Conservation (phyloP, 2,888 invertebrate genomes). For the Patella ulyssiponensis region DNA sequence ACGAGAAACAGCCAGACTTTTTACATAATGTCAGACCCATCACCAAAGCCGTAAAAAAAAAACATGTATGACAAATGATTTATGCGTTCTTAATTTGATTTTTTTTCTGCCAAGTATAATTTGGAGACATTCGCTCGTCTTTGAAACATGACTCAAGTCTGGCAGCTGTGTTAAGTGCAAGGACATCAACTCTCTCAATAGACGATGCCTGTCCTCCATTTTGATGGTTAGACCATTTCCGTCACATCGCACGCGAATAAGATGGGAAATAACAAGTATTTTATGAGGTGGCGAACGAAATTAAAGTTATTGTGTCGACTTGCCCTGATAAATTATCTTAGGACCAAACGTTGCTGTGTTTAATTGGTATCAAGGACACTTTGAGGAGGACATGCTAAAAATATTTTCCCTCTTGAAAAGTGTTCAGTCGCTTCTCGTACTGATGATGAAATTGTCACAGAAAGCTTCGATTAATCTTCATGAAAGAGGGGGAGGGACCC, state of each 20-base stretch:
- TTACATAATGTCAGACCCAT: no score
- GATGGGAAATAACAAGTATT: slow-evolving; percentile 6
- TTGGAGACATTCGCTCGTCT: no score
- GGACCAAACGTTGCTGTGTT: not conserved
- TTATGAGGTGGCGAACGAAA: not conserved
- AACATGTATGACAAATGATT: no score
- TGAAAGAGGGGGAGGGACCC: no score
- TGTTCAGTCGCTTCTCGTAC: not conserved
- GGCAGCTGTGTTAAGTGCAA: no score
- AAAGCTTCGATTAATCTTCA: no score
- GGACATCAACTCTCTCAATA: not conserved
- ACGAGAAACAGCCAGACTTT: no score
- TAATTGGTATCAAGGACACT: not conserved
- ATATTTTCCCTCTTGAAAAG: not conserved
- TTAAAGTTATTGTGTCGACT: slow-evolving; percentile 4
- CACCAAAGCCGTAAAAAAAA: no score
- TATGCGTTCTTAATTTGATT: no score
- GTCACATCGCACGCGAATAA: not conserved
- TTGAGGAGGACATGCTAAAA: not conserved
- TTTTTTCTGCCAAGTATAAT: no score
- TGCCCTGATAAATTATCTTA: not conserved
- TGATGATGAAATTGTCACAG: not conserved
- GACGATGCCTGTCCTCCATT: not conserved
- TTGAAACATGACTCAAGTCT: no score
- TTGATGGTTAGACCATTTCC: not conserved